phyloP scores from a whole-genome alignment of 1,140 invertebrate species.

The Diplogasteroides magnus region DNA sequence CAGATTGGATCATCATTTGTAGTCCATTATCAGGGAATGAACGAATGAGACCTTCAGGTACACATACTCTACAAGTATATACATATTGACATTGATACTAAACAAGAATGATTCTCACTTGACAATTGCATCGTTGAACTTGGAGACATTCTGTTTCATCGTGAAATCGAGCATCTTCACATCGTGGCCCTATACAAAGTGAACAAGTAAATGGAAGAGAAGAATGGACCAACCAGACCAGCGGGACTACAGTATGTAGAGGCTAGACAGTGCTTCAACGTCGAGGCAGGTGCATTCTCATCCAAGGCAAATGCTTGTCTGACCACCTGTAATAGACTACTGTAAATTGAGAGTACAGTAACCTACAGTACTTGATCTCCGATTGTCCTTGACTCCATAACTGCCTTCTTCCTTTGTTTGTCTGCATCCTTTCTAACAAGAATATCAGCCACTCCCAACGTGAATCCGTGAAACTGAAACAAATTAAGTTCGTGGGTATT shows the following conservation, averaged over 20 bases:
- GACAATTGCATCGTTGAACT: conserved; percentile 82
- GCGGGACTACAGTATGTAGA: conserved; percentile 60
- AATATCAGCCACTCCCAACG: conserved; percentile 89
- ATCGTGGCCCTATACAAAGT: conserved; percentile 70
- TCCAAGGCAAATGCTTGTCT: conserved; percentile 69
- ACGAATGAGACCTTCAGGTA: conserved; percentile 73
- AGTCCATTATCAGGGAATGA: conserved; percentile 90
- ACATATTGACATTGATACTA: neutral
- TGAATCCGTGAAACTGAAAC: conserved; percentile 71
- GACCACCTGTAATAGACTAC: conserved; percentile 59
- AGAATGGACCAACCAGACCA: too few species aligned
- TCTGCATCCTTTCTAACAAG: conserved; percentile 71
- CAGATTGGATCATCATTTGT: conserved; percentile 93
- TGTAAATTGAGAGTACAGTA: neutral
- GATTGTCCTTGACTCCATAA: conserved; percentile 65
- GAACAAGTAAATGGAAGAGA: too few species aligned
- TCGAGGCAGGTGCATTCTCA: conserved; percentile 59
- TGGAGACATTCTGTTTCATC: conserved; percentile 76
- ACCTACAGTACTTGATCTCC: conserved; percentile 58
- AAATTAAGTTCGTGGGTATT: neutral
- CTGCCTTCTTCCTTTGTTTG: conserved; percentile 67
- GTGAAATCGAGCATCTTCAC: conserved; percentile 74
- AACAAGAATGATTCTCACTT: conserved; percentile 59
- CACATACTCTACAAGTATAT: conserved; percentile 63
- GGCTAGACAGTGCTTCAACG: conserved; percentile 60